Conservation (phyloP, 2,113 vertebrate genomes). For the Anguilla rostrata region DNA sequence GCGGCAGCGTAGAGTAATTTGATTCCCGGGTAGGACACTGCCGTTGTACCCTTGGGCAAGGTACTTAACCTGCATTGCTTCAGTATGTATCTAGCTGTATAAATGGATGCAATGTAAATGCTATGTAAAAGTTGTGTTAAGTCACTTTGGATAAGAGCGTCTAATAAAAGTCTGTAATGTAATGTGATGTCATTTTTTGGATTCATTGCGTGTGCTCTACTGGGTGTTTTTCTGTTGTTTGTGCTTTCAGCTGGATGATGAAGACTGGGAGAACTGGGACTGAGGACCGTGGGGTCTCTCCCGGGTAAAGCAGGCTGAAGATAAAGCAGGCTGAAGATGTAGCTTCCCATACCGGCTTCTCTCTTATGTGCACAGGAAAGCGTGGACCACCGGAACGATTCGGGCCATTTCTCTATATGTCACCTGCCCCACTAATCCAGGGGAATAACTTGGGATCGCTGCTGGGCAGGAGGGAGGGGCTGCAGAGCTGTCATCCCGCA, state of each 20-base stretch:
- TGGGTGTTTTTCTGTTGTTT: constrained; percentile 23
- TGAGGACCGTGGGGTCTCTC: constrained; percentile 58
- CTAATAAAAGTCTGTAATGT: too few species aligned
- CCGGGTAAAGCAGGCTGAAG: constrained; percentile 61
- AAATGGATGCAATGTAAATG: too few species aligned
- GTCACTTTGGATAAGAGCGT: too few species aligned
- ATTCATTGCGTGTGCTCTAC: neutral
- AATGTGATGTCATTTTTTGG: too few species aligned
- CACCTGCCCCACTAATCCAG: constrained; percentile 23
- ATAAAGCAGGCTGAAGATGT: constrained; percentile 65
- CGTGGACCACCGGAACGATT: constrained; percentile 39
- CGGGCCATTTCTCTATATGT: constrained; percentile 42
- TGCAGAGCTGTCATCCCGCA: constrained; percentile 40
- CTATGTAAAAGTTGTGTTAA: too few species aligned
- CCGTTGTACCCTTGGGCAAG: too few species aligned
- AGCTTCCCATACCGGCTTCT: constrained; percentile 64
- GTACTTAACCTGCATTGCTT: too few species aligned
- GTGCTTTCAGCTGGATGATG: constrained; percentile 83
- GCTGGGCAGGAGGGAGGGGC: neutral
- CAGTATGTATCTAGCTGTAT: too few species aligned
- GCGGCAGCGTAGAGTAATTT: too few species aligned
- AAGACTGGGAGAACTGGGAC: constrained; percentile 98
- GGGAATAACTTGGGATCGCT: constrained; percentile 46
- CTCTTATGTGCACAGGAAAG: constrained; percentile 55
- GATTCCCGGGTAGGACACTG: too few species aligned